These are phyloP conservation scores for Aspidapion aeneum DNA, from an alignment of 2,888 invertebrate genomes.

Conservation along the genomic window DNA sequence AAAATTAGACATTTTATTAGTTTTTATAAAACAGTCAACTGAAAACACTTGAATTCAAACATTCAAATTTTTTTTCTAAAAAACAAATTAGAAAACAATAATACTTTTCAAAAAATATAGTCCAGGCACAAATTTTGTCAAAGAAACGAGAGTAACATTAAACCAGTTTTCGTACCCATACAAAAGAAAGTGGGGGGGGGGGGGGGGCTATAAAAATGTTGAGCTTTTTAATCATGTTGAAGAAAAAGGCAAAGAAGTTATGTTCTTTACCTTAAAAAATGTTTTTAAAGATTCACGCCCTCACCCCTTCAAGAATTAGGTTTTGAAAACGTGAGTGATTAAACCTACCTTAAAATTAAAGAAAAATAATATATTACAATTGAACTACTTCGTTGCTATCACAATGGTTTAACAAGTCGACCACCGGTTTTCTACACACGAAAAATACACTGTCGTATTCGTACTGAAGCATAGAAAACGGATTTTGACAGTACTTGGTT, in stretches of 20 bases:
- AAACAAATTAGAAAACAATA: background rate
- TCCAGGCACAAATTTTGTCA: background rate
- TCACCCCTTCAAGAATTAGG: no score
- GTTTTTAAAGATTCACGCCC: no score
- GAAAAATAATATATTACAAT: slow-evolving; percentile 7
- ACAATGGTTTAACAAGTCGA: background rate
- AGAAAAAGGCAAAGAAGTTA: no score
- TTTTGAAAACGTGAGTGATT: no score
- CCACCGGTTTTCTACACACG: slow-evolving; percentile 77
- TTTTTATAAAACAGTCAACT: background rate
- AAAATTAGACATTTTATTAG: background rate
- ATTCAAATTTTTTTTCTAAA: background rate
- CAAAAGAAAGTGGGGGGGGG: no score
- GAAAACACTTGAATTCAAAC: background rate
- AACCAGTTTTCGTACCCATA: no score
- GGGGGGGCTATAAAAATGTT: no score
- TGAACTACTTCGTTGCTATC: slow-evolving; percentile 1
- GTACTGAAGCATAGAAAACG: slow-evolving; percentile 87
- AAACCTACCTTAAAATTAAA: background rate
- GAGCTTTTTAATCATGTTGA: no score
- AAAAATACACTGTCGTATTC: slow-evolving; percentile 92
- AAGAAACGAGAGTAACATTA: background rate
- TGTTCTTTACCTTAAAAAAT: no score
- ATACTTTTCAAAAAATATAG: background rate
- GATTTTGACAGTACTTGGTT: slow-evolving; percentile 90